phyloP scores from a whole-genome alignment of 2,113 vertebrate species.

The Pseudois nayaur region DNA sequence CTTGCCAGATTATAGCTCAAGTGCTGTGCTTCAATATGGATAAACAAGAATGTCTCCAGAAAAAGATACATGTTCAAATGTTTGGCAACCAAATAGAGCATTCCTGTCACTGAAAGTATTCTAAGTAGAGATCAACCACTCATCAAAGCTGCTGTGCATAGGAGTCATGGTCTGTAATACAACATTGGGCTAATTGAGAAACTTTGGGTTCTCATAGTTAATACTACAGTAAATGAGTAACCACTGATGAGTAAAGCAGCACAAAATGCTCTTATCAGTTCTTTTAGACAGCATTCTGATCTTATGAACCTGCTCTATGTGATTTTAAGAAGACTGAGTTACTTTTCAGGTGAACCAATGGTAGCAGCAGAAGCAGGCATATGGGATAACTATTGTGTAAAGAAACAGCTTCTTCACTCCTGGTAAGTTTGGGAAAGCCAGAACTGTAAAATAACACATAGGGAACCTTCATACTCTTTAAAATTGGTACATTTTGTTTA shows the following conservation, averaged over 20 bases:
- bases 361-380: slow-evolving; percentile 91
- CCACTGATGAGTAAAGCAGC: not conserved
- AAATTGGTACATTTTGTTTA: not conserved
- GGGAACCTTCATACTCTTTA: not conserved
- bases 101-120: not conserved
- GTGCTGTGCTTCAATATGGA: not conserved
- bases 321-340: not conserved
- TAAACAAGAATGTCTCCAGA: not conserved
- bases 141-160: not conserved
- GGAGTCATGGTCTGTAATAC: not conserved
- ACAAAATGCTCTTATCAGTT: not conserved
- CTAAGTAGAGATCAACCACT: not conserved
- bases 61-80: not conserved
- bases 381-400: slow-evolving; percentile 98
- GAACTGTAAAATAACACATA: not conserved
- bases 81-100: not conserved
- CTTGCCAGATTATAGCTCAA: not conserved
- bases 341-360: slow-evolving; percentile 92
- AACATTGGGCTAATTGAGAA: not conserved
- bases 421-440: slow-evolving; percentile 83
- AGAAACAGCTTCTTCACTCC: slow-evolving; percentile 98
- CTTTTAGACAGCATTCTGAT: not conserved
- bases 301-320: not conserved
- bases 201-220: not conserved
- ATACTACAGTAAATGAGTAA: not conserved